These are phyloP conservation scores for Tamandua tetradactyla DNA, from an alignment of 2,797 vertebrate genomes.

Conservation along the genomic window DNA sequence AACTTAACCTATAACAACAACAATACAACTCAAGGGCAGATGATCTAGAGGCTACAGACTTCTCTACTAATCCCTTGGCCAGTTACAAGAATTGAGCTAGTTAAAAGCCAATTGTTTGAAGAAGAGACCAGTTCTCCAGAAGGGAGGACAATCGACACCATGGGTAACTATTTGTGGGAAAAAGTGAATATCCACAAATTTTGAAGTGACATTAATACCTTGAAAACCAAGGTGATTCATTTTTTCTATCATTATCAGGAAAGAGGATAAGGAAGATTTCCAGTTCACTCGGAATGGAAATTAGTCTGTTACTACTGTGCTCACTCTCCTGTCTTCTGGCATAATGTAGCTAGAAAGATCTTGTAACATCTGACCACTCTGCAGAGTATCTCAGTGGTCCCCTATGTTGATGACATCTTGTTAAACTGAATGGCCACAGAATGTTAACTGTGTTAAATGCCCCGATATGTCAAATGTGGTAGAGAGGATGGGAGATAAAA, in stretches of 20 bases:
- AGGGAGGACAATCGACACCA: background rate
- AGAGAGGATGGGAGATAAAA: background rate
- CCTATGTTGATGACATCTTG: background rate
- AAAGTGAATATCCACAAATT: background rate
- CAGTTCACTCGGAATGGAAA: background rate
- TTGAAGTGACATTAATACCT: background rate
- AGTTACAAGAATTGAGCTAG: background rate
- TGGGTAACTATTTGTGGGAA: background rate
- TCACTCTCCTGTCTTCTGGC: background rate
- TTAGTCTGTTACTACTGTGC: background rate
- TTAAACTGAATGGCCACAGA: background rate
- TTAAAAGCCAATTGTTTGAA: background rate
- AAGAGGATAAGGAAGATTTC: background rate
- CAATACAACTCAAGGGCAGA: background rate
- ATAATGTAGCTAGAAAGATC: background rate
- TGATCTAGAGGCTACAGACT: background rate
- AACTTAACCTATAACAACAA: background rate
- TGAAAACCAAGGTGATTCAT: background rate
- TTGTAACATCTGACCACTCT: background rate
- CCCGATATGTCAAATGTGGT: background rate
- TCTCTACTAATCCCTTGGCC: background rate
- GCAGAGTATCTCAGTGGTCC: background rate
- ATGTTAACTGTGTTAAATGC: background rate
- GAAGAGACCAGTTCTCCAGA: background rate
- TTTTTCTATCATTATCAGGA: background rate